Evolutionary conservation across 2,113 vertebrate genomes (phyloP).

Genomic region (human (Homo sapiens)): GRCh38 chr9:28729501-28730000

Average conservation of each 20-base stretch:
- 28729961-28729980: background rate
- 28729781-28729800: background rate
- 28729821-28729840: background rate
- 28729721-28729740: background rate
- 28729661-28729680: background rate
- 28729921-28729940: background rate
- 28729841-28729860: background rate
- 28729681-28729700: background rate
- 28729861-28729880: background rate
- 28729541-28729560: background rate
- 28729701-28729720: background rate
- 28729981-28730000: background rate
- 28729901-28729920: background rate
- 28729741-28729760: background rate
- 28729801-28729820: background rate
- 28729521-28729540: too few relatives aligned
- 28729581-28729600: background rate
- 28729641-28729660: background rate
- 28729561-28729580: background rate
- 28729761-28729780: background rate
- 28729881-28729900: background rate
- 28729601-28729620: background rate
- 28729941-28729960: background rate
- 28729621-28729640: background rate
- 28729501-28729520: background rate